Percentiles rank a stretch among this genome's conserved stretches.
Evolutionary conservation across 2,113 vertebrate species (phyloP).

Genomic region (Nymphicus hollandicus): DNA sequence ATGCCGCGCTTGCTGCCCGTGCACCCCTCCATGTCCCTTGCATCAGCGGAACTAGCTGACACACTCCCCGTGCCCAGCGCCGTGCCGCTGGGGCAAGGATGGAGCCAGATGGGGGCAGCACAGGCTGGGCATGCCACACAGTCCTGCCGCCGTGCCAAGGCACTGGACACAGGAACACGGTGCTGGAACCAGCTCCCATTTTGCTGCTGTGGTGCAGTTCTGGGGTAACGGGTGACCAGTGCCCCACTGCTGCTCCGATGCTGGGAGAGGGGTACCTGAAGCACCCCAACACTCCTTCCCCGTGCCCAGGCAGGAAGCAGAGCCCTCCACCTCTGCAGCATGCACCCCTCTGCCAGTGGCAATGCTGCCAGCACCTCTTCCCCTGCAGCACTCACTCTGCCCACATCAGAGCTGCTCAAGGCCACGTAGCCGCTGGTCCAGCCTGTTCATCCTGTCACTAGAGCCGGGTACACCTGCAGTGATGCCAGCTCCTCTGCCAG

Average conservation of each 20-base stretch:
- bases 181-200: fast-evolving
- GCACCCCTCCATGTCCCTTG: not conserved
- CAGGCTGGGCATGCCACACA: not conserved
- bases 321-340: fast-evolving
- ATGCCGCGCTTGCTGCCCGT: not conserved
- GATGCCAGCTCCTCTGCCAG: not conserved
- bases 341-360: not conserved
- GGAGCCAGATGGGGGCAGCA: fast-evolving
- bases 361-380: not conserved
- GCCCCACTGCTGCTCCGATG: not conserved
- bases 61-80: not conserved
- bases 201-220: not conserved
- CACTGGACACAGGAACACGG: fast-evolving
- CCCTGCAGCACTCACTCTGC: not conserved
- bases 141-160: not conserved
- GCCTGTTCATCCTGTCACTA: not conserved
- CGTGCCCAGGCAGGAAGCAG: not conserved
- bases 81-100: fast-evolving
- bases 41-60: not conserved
- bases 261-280: not conserved
- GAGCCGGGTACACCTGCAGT: fast-evolving
- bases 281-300: not conserved
- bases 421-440: fast-evolving
- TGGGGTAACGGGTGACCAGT: not conserved
- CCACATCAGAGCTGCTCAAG: not conserved